Conservation (phyloP, 1,140 invertebrate genomes). For the Halesus radiatus region DNA sequence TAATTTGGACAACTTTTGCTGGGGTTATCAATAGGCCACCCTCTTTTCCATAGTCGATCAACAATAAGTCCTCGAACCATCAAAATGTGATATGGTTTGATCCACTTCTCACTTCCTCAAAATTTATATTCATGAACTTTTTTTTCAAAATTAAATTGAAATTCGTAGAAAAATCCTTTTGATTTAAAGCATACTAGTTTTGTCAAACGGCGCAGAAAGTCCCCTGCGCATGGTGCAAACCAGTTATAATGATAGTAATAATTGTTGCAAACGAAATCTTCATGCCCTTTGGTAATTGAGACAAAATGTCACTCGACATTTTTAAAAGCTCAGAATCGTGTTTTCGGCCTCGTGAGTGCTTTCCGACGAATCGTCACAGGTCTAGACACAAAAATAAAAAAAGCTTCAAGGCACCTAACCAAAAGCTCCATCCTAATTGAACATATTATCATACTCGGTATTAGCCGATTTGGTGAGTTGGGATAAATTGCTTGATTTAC, state of each 20-base stretch:
- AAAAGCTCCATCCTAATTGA: neutral
- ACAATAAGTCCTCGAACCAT: too few relatives aligned
- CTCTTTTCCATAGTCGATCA: too few relatives aligned
- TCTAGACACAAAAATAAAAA: neutral
- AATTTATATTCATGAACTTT: too few relatives aligned
- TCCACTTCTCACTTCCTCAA: too few relatives aligned
- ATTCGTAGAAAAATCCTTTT: too few relatives aligned
- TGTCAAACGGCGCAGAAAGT: neutral
- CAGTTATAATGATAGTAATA: neutral
- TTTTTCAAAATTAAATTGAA: too few relatives aligned
- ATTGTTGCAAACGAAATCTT: neutral
- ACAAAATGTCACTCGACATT: slow-evolving; percentile 39
- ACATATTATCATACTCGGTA: neutral
- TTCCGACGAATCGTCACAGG: slow-evolving; percentile 46
- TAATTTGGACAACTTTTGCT: too few relatives aligned
- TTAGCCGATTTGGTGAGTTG: neutral
- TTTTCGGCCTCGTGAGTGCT: neutral
- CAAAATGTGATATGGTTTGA: too few relatives aligned
- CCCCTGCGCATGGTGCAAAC: neutral
- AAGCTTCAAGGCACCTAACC: neutral
- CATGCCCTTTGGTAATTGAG: neutral
- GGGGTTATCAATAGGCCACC: too few relatives aligned
- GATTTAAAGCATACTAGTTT: too few relatives aligned
- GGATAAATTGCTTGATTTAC: neutral
- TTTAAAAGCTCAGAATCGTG: slow-evolving; percentile 4